Evolutionary conservation across 2,113 vertebrate species (phyloP).

Genomic region (Bujurquina vittata): DNA sequence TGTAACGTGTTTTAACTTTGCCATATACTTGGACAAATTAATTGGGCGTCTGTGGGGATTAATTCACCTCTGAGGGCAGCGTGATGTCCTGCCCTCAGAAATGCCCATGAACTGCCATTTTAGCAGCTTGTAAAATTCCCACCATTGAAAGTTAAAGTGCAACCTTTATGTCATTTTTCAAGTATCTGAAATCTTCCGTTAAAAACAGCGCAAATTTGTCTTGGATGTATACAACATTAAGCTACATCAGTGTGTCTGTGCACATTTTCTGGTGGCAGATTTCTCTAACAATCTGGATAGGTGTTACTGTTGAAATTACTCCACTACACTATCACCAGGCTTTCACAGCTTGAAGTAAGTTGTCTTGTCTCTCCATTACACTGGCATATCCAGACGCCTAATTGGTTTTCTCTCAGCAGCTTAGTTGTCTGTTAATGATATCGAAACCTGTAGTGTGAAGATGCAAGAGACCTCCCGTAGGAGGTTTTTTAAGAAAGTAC

Average conservation of each 20-base stretch:
- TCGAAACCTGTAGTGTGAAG: conserved; percentile 15
- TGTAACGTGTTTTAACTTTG: too few relatives aligned
- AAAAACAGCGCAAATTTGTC: neutral
- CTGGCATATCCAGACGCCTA: neutral
- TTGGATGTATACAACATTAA: neutral
- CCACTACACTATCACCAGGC: neutral
- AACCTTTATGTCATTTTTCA: neutral
- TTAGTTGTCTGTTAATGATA: conserved; percentile 28
- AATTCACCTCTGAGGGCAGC: fast-evolving
- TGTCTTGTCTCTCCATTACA: conserved; percentile 1
- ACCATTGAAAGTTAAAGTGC: neutral
- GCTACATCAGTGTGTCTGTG: neutral
- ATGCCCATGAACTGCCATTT: neutral
- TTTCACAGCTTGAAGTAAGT: neutral
- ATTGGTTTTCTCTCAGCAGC: conserved; percentile 34
- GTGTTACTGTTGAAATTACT: neutral
- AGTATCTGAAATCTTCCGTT: neutral
- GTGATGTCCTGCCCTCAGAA: too few relatives aligned
- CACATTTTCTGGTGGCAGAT: neutral
- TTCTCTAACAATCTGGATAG: neutral
- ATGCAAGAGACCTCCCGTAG: conserved; percentile 9
- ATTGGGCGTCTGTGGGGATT: neutral
- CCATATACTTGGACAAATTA: neutral
- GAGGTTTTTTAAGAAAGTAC: neutral
- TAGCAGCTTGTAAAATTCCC: neutral